Percentiles rank a stretch among this genome's conserved stretches.
Evolutionary conservation across 1,140 invertebrate species (phyloP).

Genomic region (Proctacanthus coquilletti): DNA sequence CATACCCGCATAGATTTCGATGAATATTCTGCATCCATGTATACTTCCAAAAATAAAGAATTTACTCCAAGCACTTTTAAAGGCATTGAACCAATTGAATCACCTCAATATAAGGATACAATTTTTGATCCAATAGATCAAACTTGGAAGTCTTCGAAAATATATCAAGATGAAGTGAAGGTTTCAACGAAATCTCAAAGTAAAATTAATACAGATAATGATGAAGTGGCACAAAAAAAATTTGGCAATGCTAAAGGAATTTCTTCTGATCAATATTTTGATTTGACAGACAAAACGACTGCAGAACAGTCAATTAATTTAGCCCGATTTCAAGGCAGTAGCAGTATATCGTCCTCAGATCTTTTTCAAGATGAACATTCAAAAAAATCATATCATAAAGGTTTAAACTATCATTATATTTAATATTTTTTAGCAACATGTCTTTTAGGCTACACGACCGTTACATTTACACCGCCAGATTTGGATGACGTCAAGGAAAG

Average conservation of each 20-base stretch:
- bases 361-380: constrained; percentile 61
- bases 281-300: constrained; percentile 41
- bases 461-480: no score
- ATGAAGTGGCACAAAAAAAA: constrained; percentile 70
- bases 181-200: background rate
- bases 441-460: no score
- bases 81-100: constrained; percentile 25
- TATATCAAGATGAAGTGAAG: background rate
- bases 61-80: no score
- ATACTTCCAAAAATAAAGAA: constrained; percentile 8
- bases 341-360: constrained; percentile 88
- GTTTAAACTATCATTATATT: background rate
- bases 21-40: constrained; percentile 25
- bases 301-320: constrained; percentile 18
- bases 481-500: constrained; percentile 93
- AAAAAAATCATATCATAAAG: background rate
- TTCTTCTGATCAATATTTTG: constrained; percentile 92
- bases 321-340: constrained; percentile 70
- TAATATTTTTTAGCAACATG: no score
- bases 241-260: constrained; percentile 95
- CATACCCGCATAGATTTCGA: constrained; percentile 33
- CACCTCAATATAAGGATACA: no score
- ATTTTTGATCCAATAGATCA: background rate
- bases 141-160: background rate
- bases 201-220: constrained; percentile 6